Base-by-base conservation (phyloP, 2,113 vertebrate species). In the Ariopsis seemanni region DNA sequence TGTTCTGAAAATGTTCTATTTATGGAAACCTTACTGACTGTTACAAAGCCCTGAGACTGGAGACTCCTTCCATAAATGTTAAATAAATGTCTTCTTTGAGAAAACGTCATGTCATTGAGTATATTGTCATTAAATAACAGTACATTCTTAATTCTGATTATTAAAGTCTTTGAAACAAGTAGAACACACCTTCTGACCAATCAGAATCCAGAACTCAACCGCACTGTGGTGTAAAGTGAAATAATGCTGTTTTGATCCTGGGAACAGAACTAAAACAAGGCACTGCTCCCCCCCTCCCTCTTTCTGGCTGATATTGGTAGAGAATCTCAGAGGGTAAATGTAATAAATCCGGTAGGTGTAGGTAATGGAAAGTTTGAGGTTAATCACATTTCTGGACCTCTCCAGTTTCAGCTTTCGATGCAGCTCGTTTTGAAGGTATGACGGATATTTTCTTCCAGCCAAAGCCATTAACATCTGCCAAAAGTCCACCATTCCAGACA, bases 311-410 rank as follows among this genome's bases (percentile, higher is more conserved):
- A 77, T 52, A 34, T 30, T 82, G 53, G 48, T 82, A 34, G 75
- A 65, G 65, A 71, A 67, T 85, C 67, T 84, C 72, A 50, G 42
- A 15, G 42, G 22, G 52, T 67, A 63, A 74, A 79, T 83, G 55
- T 17, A 87, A 77, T 71, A 84, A 85, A 79, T 65, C 69, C n/a
- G 67, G 52, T 58, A 34, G 85, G 82, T 83, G 25, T 60, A 79
- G 42, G 79, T 85, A 84, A 89, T 90, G 86, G 78, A 89, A 88
- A 88, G 67, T 82, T 72, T 55, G 69, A 91, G 77, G 78, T 87
- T 83, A 89, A 88, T 86, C 74, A 84, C 65, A 82, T 79, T 86
- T 80, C 58, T 90, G 62, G 88, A 82, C 86, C 53, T n/a, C 30
- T 50, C n/a, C 85, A 71, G 34, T 85, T 65, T 53, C 60, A 15